Base-by-base conservation (phyloP, 1,140 invertebrate genomes). In the Zaprionus nigranus region DNA sequence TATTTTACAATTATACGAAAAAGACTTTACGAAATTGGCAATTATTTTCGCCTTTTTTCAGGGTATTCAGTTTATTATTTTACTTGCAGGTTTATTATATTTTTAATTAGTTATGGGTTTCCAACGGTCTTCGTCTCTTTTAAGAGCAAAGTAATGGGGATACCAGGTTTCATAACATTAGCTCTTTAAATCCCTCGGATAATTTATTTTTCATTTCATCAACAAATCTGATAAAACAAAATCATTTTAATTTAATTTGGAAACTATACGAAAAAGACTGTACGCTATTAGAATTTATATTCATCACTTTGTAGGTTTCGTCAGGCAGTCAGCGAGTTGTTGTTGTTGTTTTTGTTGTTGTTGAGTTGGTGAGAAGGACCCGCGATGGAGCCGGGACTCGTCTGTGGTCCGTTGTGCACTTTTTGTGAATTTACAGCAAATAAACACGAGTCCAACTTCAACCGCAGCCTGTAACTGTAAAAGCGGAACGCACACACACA, bases 381-480 rank as follows among this genome's bases (percentile, higher is more conserved):
- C 40, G n/a, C 40, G n/a, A 46, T 17, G n/a, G 7, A 9, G 6
- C 30, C 30, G 30, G 1, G 38, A 40, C 15, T 40, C 43, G 20
- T 49, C 17, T 12, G 13, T 13, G 13, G 20, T 38, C 17, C 28
- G 34, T 9, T 43, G 38, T 40, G 36, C 58, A 60, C 20, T 26
- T 40, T 60, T 60, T n/a, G 36, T 15, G 38, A 26, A 24, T 36
- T 53, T 30, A 53, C 40, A n/a, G 22, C 28, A 67, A 67, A 49
- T 38, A 15, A 30, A 34, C 13, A 43, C 22, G 36, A 64, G 28
- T 20, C 36, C 12, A 51, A 30, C 46, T 51, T 34, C 20, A 57
- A 34, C 68, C 38, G 22, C 53, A 58, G 28, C 53, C 22, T 70
- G 24, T 53, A 56, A 46, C 60, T 58, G 40, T 72, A 53, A 65